Base-by-base conservation (phyloP, 1,140 invertebrate genomes). In the Atta colombica region DNA sequence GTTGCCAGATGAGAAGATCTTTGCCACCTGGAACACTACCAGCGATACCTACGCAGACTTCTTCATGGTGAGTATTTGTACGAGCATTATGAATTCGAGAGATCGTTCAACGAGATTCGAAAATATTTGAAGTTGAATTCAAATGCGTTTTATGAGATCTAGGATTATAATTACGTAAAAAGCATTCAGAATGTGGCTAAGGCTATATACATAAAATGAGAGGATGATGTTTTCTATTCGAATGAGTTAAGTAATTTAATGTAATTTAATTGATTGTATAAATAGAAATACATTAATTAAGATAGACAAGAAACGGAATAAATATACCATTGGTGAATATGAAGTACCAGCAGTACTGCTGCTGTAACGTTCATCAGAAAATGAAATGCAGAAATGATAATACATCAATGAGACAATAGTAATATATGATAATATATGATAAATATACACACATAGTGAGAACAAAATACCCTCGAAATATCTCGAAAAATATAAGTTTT, bases 21-120 rank as follows among this genome's bases (percentile, higher is more conserved):
- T 25, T 95, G 31, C 95, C 91, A 93, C 96, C 95, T 92, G 94
- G 96, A 91, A 86, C 96, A 90, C 61, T 96, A 93, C 94, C 96
- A 87, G 87, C 95, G 92, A 93, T 96, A 95, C 92, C 96, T 89
- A 95, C 90, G 92, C 96, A 93, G 94, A 75, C 80, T 51, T 96
- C 94, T 92, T 96, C 94, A 14, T 97, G 97, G 97, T 97, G 90
- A 97, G 96, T 96, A 12, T 12, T 71, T 39, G n/a, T 21, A 16
- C 8, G 12, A 21, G 16, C 21, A 10, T 5, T 4, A 12, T 63
- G 10, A 16, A 63, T 14, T n/a, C 1, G 4, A 45, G 7, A 78
- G 16, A 49, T 2, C 35, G n/a, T 53, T 55, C 10, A 8, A 28
- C 16, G 25, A 74, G 55, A 58, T 58, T 58, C 55, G 7, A 58